phyloP scores from a whole-genome alignment of 2,888 invertebrate species.

The Lepidochrysops patricia region DNA sequence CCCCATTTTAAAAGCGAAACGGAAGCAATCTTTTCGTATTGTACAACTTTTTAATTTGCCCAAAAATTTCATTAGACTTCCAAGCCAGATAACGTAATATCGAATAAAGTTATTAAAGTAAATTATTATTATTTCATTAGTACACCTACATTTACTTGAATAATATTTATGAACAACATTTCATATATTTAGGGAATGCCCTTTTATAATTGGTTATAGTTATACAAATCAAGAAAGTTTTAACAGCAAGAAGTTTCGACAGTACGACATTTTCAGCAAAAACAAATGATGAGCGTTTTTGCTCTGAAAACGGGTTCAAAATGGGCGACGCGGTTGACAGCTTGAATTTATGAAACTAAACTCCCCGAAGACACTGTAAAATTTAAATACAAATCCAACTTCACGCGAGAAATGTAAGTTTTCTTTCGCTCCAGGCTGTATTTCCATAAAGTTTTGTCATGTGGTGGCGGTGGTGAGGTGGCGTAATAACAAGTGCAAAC shows the following conservation, averaged over 20 bases:
- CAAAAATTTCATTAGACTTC: background rate
- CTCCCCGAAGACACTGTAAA: conserved; percentile 14
- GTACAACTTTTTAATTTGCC: background rate
- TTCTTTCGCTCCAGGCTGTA: conserved; percentile 54
- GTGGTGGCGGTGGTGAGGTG: conserved; percentile 56
- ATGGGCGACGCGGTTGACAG: background rate
- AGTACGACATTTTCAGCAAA: background rate
- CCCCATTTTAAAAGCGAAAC: background rate
- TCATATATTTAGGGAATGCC: no score
- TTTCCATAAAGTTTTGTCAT: conserved; percentile 63
- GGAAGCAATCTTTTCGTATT: background rate
- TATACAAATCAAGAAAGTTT: background rate
- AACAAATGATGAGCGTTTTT: background rate
- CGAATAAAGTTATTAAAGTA: background rate
- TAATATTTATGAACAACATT: no score
- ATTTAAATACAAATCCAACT: conserved; percentile 22
- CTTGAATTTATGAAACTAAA: background rate
- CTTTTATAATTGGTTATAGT: background rate
- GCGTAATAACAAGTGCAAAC: conserved; percentile 57
- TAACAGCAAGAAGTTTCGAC: background rate
- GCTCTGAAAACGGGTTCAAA: background rate
- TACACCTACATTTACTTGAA: no score
- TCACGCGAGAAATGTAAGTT: conserved; percentile 41
- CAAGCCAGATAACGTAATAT: background rate
- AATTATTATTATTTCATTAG: no score